Base-by-base conservation (phyloP, 2,888 invertebrate genomes). In the Orthonychiurus folsomi region DNA sequence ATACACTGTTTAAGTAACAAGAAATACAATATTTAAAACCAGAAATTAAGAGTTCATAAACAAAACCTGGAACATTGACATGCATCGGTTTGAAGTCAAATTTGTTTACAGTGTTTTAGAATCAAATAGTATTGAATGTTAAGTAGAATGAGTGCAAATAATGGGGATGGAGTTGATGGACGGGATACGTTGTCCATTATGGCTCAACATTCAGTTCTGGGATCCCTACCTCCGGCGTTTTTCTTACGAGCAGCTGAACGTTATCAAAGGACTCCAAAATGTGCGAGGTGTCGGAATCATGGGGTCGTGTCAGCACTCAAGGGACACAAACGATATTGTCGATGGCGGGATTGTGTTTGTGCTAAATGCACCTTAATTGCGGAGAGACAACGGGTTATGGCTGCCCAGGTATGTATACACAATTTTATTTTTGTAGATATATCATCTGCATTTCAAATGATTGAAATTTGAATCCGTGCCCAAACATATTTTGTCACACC, bases 301-400 rank as follows among this genome's bases (percentile, higher is more conserved):
- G 96, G 96, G 73, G 93, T 94, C 69, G 95, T 96, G 64, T 93
- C 95, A 26, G 92, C 92, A 3, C 81, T 93, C 62, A 96, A 96
- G 80, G 93, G 93, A 0, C 91, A 91, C 81, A 93, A 93, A 53
- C 85, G 96, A 18, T 96, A 95, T 80, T 97, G 96, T 78, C 84
- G 94, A 65, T 97, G 94, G 95, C 81, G 92, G 67, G 96, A 97
- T 80, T 97, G 97, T 80, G 89, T 91, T 71, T 97, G 94, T 79
- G 93, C 95, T 62, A 97, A 97, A 80, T 59, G 59, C 20, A 59
- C 48, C 2, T 84, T 97, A 69, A 97, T 97, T 71, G 96, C 96
- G 1, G 96, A 97, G 80, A 80, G 96, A 66, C 96, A 97, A 79
- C 82, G 96, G 50, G 96, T 97, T 65, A 97, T 97, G 96, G 96